phyloP scores from a whole-genome alignment of 1,140 invertebrate genomes.

The Micrasema minimum region DNA sequence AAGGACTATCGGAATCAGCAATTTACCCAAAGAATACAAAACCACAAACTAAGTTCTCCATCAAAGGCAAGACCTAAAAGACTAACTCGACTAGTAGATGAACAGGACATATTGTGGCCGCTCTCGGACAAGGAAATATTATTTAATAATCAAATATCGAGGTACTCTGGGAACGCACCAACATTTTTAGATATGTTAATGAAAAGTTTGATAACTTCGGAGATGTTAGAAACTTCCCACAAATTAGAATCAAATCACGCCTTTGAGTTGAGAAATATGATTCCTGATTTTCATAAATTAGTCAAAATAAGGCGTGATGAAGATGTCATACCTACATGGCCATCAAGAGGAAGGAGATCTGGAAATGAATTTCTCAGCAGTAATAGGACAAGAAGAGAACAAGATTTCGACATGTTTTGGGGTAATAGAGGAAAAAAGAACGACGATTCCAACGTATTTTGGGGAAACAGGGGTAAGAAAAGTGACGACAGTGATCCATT shows the following conservation, averaged over 20 bases:
- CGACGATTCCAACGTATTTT: slow-evolving; percentile 56
- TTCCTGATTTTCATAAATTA: neutral
- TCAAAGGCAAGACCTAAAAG: slow-evolving; percentile 8
- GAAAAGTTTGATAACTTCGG: slow-evolving; percentile 14
- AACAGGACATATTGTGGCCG: neutral
- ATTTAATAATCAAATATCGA: neutral
- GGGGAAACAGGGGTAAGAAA: slow-evolving; percentile 58
- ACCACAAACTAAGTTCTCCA: neutral
- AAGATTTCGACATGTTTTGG: slow-evolving; percentile 55
- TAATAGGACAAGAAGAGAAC: slow-evolving; percentile 57
- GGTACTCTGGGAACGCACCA: slow-evolving; percentile 1
- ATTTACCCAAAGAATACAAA: neutral
- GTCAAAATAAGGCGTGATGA: slow-evolving; percentile 25
- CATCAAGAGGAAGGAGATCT: slow-evolving; percentile 34
- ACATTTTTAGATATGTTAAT: slow-evolving; percentile 11
- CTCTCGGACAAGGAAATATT: neutral
- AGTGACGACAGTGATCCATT: slow-evolving; percentile 55
- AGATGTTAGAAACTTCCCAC: neutral
- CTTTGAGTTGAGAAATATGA: neutral
- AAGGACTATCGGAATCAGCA: neutral
- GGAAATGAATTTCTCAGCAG: slow-evolving; percentile 3
- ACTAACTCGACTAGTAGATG: neutral
- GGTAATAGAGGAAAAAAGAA: slow-evolving; percentile 58
- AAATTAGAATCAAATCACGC: neutral
- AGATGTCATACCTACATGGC: slow-evolving; percentile 42